These are phyloP conservation scores for Noctua janthe DNA, from an alignment of 2,888 invertebrate species.

Conservation along the genomic window DNA sequence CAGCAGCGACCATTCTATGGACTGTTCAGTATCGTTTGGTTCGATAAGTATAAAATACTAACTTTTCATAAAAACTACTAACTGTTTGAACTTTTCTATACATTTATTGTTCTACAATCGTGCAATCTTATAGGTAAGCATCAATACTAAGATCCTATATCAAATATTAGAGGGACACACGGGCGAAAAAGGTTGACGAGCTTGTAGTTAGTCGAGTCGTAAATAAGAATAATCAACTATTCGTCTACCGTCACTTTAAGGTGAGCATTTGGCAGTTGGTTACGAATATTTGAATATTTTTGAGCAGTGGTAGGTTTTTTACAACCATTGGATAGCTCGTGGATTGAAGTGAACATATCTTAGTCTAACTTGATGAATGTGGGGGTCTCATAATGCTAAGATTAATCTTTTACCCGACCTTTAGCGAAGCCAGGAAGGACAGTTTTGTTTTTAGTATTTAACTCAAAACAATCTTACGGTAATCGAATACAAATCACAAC, in stretches of 20 bases:
- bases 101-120: not conserved
- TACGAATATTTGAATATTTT: not conserved
- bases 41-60: not conserved
- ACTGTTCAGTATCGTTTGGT: not conserved
- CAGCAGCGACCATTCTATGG: not conserved
- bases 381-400: too few species aligned
- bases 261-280: not conserved
- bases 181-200: slow-evolving; percentile 1
- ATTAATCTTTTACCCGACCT: not conserved
- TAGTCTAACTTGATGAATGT: not conserved
- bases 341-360: not conserved
- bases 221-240: not conserved
- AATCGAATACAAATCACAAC: too few species aligned
- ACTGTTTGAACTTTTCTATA: not conserved
- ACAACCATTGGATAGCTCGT: not conserved
- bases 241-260: too few species aligned
- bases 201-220: not conserved
- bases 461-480: too few species aligned
- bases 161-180: not conserved
- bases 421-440: not conserved
- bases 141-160: not conserved
- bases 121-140: not conserved
- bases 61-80: not conserved
- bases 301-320: not conserved
- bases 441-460: not conserved